Conservation (phyloP, 2,888 invertebrate genomes). For the Hyles lineata region DNA sequence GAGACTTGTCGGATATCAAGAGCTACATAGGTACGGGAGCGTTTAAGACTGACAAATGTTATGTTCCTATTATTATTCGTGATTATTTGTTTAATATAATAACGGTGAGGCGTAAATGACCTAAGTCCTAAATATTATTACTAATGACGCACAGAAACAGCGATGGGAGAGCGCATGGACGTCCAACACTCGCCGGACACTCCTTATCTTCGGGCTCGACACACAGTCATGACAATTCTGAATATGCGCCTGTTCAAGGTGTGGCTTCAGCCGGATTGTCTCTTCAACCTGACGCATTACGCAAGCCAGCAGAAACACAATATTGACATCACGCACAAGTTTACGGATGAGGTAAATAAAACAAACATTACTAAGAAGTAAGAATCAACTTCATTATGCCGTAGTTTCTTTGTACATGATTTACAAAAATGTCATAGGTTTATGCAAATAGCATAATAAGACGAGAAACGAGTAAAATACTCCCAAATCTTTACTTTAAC, state of each 20-base stretch:
- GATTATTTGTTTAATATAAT: no score
- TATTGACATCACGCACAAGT: conserved; percentile 86
- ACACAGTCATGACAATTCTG: conserved; percentile 73
- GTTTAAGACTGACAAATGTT: no score
- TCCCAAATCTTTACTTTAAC: no score
- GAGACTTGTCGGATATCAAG: no score
- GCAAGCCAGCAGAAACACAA: conserved; percentile 84
- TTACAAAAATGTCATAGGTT: no score
- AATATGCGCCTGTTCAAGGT: conserved; percentile 79
- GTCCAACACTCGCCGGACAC: conserved; percentile 83
- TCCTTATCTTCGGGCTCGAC: conserved; percentile 85
- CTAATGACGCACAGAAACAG: conserved; percentile 81
- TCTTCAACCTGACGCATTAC: conserved; percentile 84
- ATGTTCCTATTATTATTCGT: no score
- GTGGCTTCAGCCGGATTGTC: conserved; percentile 87
- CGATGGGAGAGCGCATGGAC: conserved; percentile 88
- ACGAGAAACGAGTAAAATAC: no score
- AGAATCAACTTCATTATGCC: background rate
- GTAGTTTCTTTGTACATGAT: no score
- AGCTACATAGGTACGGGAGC: no score
- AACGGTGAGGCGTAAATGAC: no score
- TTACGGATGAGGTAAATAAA: conserved; percentile 76
- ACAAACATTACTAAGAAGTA: background rate
- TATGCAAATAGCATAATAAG: no score
- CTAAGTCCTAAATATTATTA: background rate